These are phyloP conservation scores for Pollicipes pollicipes DNA, from an alignment of 1,140 invertebrate genomes.

Conservation along the genomic window DNA sequence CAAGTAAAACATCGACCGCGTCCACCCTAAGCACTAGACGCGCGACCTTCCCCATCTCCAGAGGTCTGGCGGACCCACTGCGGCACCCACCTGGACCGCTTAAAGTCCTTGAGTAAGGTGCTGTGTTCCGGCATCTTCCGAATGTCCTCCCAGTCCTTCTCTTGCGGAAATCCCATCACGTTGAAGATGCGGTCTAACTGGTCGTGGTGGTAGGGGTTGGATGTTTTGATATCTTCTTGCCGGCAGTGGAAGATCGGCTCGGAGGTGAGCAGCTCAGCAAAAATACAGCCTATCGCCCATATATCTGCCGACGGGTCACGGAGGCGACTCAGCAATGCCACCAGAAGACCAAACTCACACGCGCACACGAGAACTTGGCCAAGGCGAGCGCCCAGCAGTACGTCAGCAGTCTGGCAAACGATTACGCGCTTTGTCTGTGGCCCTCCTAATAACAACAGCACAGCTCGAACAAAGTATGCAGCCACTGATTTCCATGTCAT, in stretches of 20 bases:
- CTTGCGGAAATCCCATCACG: slow-evolving; percentile 97
- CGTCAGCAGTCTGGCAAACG: too few species aligned
- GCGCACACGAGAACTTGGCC: too few species aligned
- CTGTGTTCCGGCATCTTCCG: slow-evolving; percentile 99
- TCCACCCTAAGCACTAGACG: too few species aligned
- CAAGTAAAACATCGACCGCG: too few species aligned
- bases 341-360: too few species aligned
- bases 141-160: slow-evolving; percentile 99
- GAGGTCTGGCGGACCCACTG: neutral
- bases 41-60: too few species aligned
- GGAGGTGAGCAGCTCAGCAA: slow-evolving; percentile 87
- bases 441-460: too few species aligned
- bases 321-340: slow-evolving; percentile 12
- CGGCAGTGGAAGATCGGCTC: slow-evolving; percentile 99
- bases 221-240: slow-evolving; percentile 99
- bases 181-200: slow-evolving; percentile 98
- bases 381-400: too few species aligned
- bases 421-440: too few species aligned
- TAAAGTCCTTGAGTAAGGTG: slow-evolving; percentile 92
- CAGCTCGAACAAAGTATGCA: too few species aligned
- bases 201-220: slow-evolving; percentile 99
- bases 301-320: slow-evolving; percentile 90
- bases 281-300: slow-evolving; percentile 99
- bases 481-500: too few species aligned
- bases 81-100: slow-evolving; percentile 33